Conservation (phyloP, 1,140 invertebrate genomes). For the Panulirus ornatus region DNA sequence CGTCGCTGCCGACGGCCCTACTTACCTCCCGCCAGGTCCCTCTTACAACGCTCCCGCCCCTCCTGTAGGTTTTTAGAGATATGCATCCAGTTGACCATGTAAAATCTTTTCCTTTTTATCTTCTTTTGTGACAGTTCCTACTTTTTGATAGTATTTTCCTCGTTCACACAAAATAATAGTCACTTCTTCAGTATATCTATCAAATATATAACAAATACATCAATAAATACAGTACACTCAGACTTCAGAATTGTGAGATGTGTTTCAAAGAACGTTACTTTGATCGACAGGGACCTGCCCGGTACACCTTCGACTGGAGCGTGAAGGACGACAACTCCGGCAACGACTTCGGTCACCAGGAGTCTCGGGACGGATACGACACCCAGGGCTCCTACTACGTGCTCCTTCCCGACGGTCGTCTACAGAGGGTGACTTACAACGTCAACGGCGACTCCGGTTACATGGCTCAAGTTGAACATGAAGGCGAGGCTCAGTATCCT, state of each 20-base stretch:
- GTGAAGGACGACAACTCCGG: slow-evolving; percentile 35
- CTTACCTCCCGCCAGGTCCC: not conserved
- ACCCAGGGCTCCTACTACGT: slow-evolving; percentile 34
- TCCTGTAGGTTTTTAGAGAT: not conserved
- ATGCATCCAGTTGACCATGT: no score
- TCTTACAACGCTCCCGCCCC: not conserved
- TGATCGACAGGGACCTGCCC: slow-evolving; percentile 1
- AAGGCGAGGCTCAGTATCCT: slow-evolving; percentile 43
- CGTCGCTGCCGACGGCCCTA: not conserved
- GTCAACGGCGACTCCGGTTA: slow-evolving; percentile 43
- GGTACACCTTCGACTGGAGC: slow-evolving; percentile 42
- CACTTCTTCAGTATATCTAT: no score
- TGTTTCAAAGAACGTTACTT: not conserved
- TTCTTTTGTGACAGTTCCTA: no score
- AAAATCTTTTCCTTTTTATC: no score
- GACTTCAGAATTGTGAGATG: no score
- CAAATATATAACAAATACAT: no score
- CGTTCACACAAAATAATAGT: no score
- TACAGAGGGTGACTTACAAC: slow-evolving; percentile 24
- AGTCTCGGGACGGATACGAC: slow-evolving; percentile 29
- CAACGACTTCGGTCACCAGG: slow-evolving; percentile 43
- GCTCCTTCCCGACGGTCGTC: slow-evolving; percentile 48
- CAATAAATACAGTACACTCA: no score
- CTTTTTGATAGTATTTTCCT: no score
- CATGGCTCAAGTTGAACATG: slow-evolving; percentile 32